A percentile compares a stretch with the other conserved stretches of the same genome.
These are phyloP conservation scores for Dastarcus helophoroides DNA, from an alignment of 2,888 invertebrate genomes.

Conservation along the genomic window DNA sequence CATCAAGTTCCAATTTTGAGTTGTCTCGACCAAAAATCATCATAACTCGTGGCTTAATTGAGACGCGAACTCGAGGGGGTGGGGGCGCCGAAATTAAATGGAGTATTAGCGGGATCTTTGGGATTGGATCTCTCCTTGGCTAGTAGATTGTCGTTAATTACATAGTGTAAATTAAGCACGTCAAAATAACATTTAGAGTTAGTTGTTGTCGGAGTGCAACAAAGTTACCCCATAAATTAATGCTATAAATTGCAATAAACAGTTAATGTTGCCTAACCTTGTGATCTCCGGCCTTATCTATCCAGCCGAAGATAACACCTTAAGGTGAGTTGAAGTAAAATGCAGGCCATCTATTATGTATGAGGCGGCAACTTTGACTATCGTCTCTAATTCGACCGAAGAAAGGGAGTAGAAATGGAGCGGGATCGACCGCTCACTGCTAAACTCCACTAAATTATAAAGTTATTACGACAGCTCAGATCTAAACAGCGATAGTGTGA, in stretches of 20 bases:
- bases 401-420: slow-evolving; percentile 23
- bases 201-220: slow-evolving; percentile 13
- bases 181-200: slow-evolving; percentile 15
- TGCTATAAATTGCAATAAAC: slow-evolving; percentile 32
- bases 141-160: too few species aligned
- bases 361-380: slow-evolving; percentile 27
- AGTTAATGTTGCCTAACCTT: slow-evolving; percentile 40
- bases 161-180: slow-evolving; percentile 15
- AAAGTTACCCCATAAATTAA: slow-evolving; percentile 27
- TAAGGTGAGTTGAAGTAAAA: slow-evolving; percentile 31
- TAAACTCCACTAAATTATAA: slow-evolving; percentile 41
- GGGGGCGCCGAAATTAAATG: too few species aligned
- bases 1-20: too few species aligned
- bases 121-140: too few species aligned
- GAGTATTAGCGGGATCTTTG: too few species aligned
- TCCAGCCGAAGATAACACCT: slow-evolving; percentile 32
- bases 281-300: slow-evolving; percentile 34
- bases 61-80: too few species aligned
- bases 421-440: slow-evolving; percentile 10
- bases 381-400: slow-evolving; percentile 30
- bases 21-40: too few species aligned
- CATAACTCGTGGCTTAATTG: too few species aligned
- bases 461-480: slow-evolving; percentile 42
- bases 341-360: slow-evolving; percentile 34
- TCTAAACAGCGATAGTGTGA: slow-evolving; percentile 40